A percentile compares a stretch with the other conserved stretches of the same genome.
phyloP scores from a whole-genome alignment of 2,888 invertebrate genomes.

The Xestia sexstrigata region DNA sequence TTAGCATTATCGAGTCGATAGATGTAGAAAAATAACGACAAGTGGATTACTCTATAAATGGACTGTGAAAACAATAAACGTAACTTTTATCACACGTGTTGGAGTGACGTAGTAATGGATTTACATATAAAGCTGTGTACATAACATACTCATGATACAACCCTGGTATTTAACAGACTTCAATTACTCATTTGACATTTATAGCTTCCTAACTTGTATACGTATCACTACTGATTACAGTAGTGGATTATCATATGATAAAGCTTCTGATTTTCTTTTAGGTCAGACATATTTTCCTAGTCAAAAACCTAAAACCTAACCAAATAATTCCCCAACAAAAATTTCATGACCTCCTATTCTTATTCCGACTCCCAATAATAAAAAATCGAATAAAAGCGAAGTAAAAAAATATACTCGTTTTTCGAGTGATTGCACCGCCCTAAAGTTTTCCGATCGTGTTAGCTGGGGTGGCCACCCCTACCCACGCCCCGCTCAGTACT shows the following conservation, averaged over 20 bases:
- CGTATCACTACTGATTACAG: neutral
- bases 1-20: slow-evolving; percentile 82
- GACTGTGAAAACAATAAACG: slow-evolving; percentile 45
- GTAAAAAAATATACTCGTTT: slow-evolving; percentile 61
- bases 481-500: slow-evolving; percentile 72
- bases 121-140: slow-evolving; percentile 10
- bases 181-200: slow-evolving; percentile 13
- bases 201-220: neutral
- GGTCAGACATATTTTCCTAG: neutral
- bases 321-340: slow-evolving; percentile 1
- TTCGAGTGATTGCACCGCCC: slow-evolving; percentile 77
- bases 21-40: slow-evolving; percentile 69
- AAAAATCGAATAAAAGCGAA: slow-evolving; percentile 51
- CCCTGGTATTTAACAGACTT: slow-evolving; percentile 6
- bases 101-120: slow-evolving; percentile 18
- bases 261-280: neutral
- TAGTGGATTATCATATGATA: neutral
- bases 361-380: slow-evolving; percentile 23
- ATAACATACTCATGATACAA: slow-evolving; percentile 19
- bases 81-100: slow-evolving; percentile 44
- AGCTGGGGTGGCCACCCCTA: slow-evolving; percentile 75
- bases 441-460: slow-evolving; percentile 82
- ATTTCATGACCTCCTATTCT: neutral
- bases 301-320: neutral
- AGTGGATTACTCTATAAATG: slow-evolving; percentile 61